Evolutionary conservation across 1,140 invertebrate genomes (phyloP), one percentile per base, ranked within the genome.

Genomic region (Apis laboriosa): DNA sequence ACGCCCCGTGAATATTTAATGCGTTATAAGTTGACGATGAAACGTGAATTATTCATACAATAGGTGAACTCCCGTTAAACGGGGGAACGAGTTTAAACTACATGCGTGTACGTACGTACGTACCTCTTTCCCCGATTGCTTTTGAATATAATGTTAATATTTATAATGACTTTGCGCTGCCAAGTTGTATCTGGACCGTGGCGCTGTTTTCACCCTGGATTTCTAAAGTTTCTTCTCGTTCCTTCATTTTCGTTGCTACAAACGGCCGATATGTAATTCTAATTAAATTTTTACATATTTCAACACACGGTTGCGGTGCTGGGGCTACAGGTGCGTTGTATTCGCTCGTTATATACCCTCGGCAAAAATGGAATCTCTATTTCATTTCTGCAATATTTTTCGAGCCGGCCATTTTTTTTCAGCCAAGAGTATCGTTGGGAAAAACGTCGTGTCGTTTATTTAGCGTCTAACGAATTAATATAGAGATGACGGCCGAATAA

Each of bases 41-140:
- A 24, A 58, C 9, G n/a, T 81, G 80, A 81, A 81, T 81, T 76
- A 81, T 81, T 81, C 80, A 81, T 81, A 68, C 73, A 53, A 75
- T 74, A 81, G 71, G 72, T 58, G 79, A 74, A 81, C 53, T 58
- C 72, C 53, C 19, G 63, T 81, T 81, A 81, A 81, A 34, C 34
- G 34, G 55, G 73, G 5, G 34, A 24, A 24, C 24, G 80, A 53
- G 61, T 68, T 81, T 68, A 68, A 81, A 68, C 80, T 53, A 58
- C 64, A 60, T 19, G 63, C 55, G 80, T 77, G 53, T 60, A 68
- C 73, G 51, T 43, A 68, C 73, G 51, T 43, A 28, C 61, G n/a
- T 24, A 24, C 55, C 15, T 11, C 61, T 28, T 63, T 7, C 34
- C 7, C 24, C 34, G n/a, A 55, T 60, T 68, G n/a, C 53, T 67